These are phyloP conservation scores for Lophochroa leadbeateri DNA, from an alignment of 2,113 vertebrate genomes.

Conservation along the genomic window DNA sequence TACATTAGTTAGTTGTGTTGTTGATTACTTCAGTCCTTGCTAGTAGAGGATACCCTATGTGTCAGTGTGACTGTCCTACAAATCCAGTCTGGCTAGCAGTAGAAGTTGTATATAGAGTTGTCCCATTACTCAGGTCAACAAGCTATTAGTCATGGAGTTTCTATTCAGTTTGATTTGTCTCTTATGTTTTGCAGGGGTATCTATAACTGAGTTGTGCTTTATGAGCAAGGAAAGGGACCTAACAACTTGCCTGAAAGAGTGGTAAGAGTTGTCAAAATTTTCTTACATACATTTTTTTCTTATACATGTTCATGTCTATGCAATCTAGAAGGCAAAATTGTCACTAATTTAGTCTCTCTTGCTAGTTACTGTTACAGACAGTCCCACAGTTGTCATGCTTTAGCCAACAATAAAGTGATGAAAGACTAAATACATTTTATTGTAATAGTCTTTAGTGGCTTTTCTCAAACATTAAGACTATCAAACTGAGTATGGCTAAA, in stretches of 20 bases:
- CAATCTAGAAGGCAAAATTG: not conserved
- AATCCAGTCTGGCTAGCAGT: not conserved
- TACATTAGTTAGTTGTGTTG: not conserved
- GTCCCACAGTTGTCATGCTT: not conserved
- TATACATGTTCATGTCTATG: not conserved
- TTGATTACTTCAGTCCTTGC: not conserved
- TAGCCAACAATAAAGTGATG: not conserved
- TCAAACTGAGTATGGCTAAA: not conserved
- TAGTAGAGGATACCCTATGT: too few species aligned
- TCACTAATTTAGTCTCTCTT: not conserved
- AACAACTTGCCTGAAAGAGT: not conserved
- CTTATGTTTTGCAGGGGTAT: constrained; percentile 28
- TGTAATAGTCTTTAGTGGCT: not conserved
- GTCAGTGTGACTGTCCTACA: not conserved
- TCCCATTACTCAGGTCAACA: not conserved
- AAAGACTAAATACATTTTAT: constrained; percentile 8
- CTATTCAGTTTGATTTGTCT: not conserved
- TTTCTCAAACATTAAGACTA: not conserved
- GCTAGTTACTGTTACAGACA: not conserved
- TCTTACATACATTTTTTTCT: not conserved
- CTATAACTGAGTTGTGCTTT: not conserved
- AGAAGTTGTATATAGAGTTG: not conserved
- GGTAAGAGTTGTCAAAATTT: constrained; percentile 39
- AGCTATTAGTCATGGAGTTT: not conserved
- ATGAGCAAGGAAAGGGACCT: not conserved